Conservation (phyloP, 1,140 invertebrate species). For the Globodera ellingtonae region DNA sequence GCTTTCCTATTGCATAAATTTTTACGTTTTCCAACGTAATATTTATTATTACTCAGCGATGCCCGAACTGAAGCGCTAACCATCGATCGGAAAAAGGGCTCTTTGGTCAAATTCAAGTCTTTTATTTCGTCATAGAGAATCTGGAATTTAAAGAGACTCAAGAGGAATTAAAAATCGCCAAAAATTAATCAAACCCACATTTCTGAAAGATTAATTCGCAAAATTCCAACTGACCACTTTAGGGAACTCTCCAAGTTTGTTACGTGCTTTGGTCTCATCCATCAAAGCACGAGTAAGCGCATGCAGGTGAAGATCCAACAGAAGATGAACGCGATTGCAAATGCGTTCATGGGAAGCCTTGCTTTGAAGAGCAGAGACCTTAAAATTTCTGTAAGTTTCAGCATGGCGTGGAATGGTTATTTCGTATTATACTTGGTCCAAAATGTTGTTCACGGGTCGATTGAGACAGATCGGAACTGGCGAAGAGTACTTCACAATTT, state of each 20-base stretch:
- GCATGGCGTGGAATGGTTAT: background rate
- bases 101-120: constrained; percentile 56
- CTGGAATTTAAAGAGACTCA: background rate
- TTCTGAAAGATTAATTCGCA: too few relatives aligned
- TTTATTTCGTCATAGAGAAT: constrained; percentile 42
- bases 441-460: constrained; percentile 66
- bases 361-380: constrained; percentile 55
- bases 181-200: too few relatives aligned
- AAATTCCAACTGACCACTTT: constrained; percentile 36
- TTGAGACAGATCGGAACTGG: constrained; percentile 67
- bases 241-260: constrained; percentile 54
- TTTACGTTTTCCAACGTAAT: background rate
- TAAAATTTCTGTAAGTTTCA: background rate
- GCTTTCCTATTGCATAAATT: constrained; percentile 34
- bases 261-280: constrained; percentile 53
- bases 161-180: too few relatives aligned
- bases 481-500: constrained; percentile 66
- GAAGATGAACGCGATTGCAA: constrained; percentile 54
- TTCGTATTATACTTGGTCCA: constrained; percentile 60
- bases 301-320: constrained; percentile 57
- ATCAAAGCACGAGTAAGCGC: constrained; percentile 42
- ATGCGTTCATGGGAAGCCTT: constrained; percentile 43
- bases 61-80: constrained; percentile 55
- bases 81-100: constrained; percentile 65
- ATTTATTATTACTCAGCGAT: constrained; percentile 40